Conservation (phyloP, 2,113 vertebrate species). For the Marcusenius ussheri region DNA sequence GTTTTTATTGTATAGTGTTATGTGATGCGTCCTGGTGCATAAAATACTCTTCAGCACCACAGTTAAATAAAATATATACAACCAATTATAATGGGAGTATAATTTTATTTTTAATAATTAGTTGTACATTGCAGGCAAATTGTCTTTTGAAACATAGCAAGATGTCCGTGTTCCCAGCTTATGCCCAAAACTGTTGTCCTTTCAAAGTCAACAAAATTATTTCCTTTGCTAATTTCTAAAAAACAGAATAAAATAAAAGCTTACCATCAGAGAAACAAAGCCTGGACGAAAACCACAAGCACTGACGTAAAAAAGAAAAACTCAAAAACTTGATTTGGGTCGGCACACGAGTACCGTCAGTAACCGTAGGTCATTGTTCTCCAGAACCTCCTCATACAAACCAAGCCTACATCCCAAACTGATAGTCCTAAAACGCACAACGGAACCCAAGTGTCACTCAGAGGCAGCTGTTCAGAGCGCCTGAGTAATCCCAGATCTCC, state of each 20-base stretch:
- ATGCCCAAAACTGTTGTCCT: slow-evolving; percentile 37
- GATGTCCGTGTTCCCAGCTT: slow-evolving; percentile 9
- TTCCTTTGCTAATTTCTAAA: slow-evolving; percentile 24
- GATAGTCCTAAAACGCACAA: slow-evolving; percentile 47
- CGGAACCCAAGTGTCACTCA: slow-evolving; percentile 30
- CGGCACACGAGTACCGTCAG: not conserved
- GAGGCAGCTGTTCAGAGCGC: not conserved
- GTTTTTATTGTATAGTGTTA: not conserved
- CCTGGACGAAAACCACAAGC: slow-evolving; percentile 54
- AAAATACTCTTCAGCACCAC: not conserved
- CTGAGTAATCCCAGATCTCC: not conserved
- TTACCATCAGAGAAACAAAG: slow-evolving; percentile 45
- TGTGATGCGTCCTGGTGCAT: not conserved
- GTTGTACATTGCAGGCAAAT: slow-evolving; percentile 26
- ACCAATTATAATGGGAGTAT: slow-evolving; percentile 14
- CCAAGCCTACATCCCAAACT: slow-evolving; percentile 44
- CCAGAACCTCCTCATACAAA: slow-evolving; percentile 49
- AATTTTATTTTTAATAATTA: slow-evolving; percentile 24
- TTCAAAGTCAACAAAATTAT: slow-evolving; percentile 35
- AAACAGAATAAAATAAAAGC: slow-evolving; percentile 13
- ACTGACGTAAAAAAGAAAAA: slow-evolving; percentile 39
- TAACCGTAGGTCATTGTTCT: not conserved
- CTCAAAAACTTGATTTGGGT: slow-evolving; percentile 7
- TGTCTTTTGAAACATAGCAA: slow-evolving; percentile 31
- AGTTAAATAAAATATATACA: not conserved